phyloP scores from a whole-genome alignment of 2,113 vertebrate genomes.

The Sinocyclocheilus grahami region DNA sequence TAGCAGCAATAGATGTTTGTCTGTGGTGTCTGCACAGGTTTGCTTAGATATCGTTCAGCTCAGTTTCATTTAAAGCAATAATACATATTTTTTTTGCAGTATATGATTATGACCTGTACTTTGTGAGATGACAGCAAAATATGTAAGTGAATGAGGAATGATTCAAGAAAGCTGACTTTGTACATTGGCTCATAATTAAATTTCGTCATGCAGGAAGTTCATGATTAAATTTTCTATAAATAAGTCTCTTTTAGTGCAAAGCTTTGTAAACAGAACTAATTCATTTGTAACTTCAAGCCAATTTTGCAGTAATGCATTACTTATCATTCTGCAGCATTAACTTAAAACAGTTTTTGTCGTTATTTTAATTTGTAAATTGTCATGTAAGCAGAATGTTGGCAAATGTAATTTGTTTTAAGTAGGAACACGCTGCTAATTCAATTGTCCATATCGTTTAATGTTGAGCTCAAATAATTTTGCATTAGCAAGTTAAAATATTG shows the following conservation, averaged over 20 bases:
- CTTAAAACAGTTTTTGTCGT: constrained; percentile 55
- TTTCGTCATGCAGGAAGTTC: constrained; percentile 15
- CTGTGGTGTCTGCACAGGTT: background rate
- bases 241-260: constrained; percentile 30
- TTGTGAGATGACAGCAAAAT: background rate
- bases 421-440: constrained; percentile 63
- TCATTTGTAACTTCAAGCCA: constrained; percentile 48
- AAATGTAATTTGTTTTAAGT: constrained; percentile 66
- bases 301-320: constrained; percentile 37
- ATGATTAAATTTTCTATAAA: constrained; percentile 44
- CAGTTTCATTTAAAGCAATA: background rate
- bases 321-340: constrained; percentile 40
- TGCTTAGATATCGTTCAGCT: background rate
- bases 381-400: constrained; percentile 66
- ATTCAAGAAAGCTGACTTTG: constrained; percentile 34
- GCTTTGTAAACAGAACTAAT: constrained; percentile 51
- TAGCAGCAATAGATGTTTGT: background rate
- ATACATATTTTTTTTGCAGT: background rate
- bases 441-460: constrained; percentile 70
- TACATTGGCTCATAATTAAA: constrained; percentile 15
- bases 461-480: constrained; percentile 46
- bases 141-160: background rate
- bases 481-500: constrained; percentile 5
- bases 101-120: background rate
- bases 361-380: constrained; percentile 61